These are phyloP conservation scores for Drosophila pruinosa DNA, from an alignment of 1,140 invertebrate species.

Conservation along the genomic window DNA sequence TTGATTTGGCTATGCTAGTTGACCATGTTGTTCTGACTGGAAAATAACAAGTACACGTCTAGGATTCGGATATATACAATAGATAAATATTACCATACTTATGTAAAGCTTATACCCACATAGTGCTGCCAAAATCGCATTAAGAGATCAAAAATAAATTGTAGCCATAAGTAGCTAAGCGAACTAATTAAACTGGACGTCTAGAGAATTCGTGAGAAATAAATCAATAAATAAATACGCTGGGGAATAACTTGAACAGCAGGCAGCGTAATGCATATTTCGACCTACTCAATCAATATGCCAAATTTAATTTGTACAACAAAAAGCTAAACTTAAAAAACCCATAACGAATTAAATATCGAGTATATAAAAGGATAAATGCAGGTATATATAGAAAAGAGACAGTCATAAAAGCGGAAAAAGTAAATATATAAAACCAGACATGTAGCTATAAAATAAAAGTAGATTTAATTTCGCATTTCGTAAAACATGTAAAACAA, in stretches of 20 bases:
- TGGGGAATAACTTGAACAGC: constrained; percentile 15
- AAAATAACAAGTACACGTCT: background rate
- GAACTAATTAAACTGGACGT: constrained; percentile 49
- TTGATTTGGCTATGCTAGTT: too few relatives aligned
- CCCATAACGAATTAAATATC: constrained; percentile 27
- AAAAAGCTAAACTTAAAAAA: constrained; percentile 22
- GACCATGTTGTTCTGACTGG: background rate
- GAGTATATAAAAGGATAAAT: constrained; percentile 67
- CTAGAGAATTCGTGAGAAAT: constrained; percentile 7
- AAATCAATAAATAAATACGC: constrained; percentile 10
- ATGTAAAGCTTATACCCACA: constrained; percentile 69
- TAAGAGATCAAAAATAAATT: constrained; percentile 59
- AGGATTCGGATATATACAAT: background rate
- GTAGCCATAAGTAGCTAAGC: constrained; percentile 71
- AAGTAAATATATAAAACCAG: constrained; percentile 3
- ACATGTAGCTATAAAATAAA: constrained; percentile 45
- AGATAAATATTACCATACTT: constrained; percentile 38
- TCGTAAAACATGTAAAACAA: constrained; percentile 52
- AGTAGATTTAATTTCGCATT: constrained; percentile 64
- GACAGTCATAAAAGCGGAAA: background rate
- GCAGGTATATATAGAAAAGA: constrained; percentile 54
- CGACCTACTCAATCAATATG: constrained; percentile 47
- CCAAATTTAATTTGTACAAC: constrained; percentile 47
- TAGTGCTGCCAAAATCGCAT: constrained; percentile 73
- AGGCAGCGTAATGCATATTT: constrained; percentile 22